Evolutionary conservation across 2,113 vertebrate genomes (phyloP), one percentile per base, ranked within the genome.

Genomic region (Vulpes lagopus): DNA sequence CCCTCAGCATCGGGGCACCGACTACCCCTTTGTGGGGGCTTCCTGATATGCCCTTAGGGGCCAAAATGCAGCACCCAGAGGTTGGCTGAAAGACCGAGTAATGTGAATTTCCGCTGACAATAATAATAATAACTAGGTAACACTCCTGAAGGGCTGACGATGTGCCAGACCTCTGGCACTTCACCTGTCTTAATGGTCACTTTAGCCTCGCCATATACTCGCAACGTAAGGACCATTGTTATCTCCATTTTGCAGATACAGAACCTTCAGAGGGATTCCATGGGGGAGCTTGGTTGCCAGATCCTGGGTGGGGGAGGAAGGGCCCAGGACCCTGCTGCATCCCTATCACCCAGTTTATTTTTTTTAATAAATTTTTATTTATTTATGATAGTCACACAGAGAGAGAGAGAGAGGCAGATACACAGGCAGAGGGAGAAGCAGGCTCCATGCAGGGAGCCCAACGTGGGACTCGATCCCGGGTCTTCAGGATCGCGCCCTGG

Each of bases 31-130:
- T 15, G 17, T 91, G 38, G 10, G 20, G 14, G 35, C 11, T 55
- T 89, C 62, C 15, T 23, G 65, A 17, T 65, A 43, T 43, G 35
- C 60, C 30, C 3, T 51, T 1, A 16, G 83, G 71, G 19, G 78
- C 30, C 81, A 73, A 74, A 86, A 32, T 51, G 22, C 14, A 27
- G 49, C 27, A 59, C 57, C 62, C 49, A 27, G 11, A 62, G 53
- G 57, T 93, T 53, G 85, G 83, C 12, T 62, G 89, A 76, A 82
- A 32, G 93, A 86, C 51, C 78, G 27, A 87, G 43, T 76, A 74
- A 67, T 43, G 3, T 35, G 80, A 95, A 87, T 78, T 90, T 76
- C 59, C 80, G 22, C 55, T 10, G 74, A n/a, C 14, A 76, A 30
- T 53, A 53, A 86, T n/a, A 74, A 60, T 67, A 55, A 55, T 53